Conservation (phyloP, 2,797 vertebrate genomes). For the Aplochiton taeniatus region DNA sequence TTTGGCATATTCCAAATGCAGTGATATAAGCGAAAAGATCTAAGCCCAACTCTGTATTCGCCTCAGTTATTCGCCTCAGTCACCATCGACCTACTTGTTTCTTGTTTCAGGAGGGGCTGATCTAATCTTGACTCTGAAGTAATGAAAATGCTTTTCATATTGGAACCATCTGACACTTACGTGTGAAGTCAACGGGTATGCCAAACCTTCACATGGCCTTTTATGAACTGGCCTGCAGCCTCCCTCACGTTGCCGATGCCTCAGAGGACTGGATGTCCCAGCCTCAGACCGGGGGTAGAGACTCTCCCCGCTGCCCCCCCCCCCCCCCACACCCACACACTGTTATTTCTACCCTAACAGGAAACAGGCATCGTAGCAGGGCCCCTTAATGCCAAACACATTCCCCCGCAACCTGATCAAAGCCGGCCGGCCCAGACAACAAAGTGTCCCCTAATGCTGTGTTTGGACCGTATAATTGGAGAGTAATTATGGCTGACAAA, state of each 20-base stretch:
- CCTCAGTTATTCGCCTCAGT: background rate
- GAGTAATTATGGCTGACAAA: constrained; percentile 83
- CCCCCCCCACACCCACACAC: too few species aligned
- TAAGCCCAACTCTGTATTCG: too few species aligned
- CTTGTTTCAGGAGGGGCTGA: background rate
- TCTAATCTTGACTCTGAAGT: background rate
- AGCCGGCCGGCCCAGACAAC: constrained; percentile 76
- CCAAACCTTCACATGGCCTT: background rate
- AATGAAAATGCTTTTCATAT: background rate
- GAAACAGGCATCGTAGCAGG: constrained; percentile 86
- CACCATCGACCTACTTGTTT: background rate
- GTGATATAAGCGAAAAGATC: too few species aligned
- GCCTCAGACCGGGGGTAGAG: constrained; percentile 78
- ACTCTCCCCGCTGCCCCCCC: constrained; percentile 77
- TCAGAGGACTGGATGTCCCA: constrained; percentile 30
- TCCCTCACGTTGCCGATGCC: background rate
- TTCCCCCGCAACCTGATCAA: constrained; percentile 77
- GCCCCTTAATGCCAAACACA: constrained; percentile 78
- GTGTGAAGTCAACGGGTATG: background rate
- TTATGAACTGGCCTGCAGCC: background rate
- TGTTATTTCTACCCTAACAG: constrained; percentile 93
- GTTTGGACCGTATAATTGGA: constrained; percentile 80
- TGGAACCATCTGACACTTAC: background rate
- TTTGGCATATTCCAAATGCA: too few species aligned
- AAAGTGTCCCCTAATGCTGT: constrained; percentile 70